phyloP scores from a whole-genome alignment of 2,888 invertebrate species.

The Auanema freiburgensis region DNA sequence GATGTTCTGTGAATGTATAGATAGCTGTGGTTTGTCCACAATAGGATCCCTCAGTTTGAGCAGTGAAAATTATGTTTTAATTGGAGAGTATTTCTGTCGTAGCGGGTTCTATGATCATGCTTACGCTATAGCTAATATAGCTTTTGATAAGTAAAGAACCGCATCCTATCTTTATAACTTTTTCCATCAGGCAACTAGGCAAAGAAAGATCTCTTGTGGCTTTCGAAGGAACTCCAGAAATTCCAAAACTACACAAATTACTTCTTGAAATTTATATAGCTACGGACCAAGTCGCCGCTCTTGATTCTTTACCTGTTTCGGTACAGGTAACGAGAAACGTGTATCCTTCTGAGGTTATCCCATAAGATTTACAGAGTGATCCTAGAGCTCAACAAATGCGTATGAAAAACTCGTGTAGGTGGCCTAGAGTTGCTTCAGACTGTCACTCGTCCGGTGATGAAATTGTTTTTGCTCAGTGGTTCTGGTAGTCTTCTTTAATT shows the following conservation, averaged over 20 bases:
- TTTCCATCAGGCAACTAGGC: neutral
- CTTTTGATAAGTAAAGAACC: slow-evolving; percentile 34
- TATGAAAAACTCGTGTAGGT: no score
- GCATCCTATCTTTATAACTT: neutral
- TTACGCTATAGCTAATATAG: slow-evolving; percentile 27
- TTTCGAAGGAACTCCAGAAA: slow-evolving; percentile 2
- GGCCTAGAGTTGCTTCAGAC: no score
- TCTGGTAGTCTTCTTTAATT: no score
- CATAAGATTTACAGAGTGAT: no score
- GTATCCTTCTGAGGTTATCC: no score
- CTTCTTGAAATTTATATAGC: slow-evolving; percentile 9
- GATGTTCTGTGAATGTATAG: slow-evolving; percentile 15
- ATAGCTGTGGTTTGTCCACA: slow-evolving; percentile 10
- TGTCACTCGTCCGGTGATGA: no score
- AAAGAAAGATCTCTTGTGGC: slow-evolving; percentile 8
- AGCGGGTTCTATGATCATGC: slow-evolving; percentile 21
- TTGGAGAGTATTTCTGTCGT: neutral
- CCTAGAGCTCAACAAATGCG: neutral
- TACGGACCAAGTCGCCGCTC: slow-evolving; percentile 11
- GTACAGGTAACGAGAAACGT: slow-evolving; percentile 9
- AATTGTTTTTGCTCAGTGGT: no score
- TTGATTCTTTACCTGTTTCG: slow-evolving; percentile 10
- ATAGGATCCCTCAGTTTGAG: neutral
- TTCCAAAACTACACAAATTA: neutral
- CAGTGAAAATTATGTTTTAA: neutral